Conservation (phyloP, 2,888 invertebrate genomes). For the Helleia helle region DNA sequence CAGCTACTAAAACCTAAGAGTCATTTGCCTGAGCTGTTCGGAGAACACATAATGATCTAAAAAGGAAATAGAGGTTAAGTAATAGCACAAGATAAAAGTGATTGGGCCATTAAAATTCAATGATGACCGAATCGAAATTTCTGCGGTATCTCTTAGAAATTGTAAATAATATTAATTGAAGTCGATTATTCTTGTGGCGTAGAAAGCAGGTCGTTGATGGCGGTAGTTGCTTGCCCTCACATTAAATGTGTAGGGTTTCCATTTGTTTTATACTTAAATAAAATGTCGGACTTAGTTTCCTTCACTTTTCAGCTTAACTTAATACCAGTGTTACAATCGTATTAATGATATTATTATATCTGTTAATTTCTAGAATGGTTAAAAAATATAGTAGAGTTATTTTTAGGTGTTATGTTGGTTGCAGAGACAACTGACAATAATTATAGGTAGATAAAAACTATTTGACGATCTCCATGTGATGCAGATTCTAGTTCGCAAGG, state of each 20-base stretch:
- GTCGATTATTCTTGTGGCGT: constrained; percentile 49
- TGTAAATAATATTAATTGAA: constrained; percentile 45
- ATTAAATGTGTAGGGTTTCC: constrained; percentile 32
- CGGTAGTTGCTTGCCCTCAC: constrained; percentile 44
- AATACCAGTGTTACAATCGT: too few relatives aligned
- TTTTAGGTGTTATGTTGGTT: too few relatives aligned
- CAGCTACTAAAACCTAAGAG: not conserved
- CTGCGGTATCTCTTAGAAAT: constrained; percentile 18
- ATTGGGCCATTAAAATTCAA: constrained; percentile 4
- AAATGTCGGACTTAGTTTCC: too few relatives aligned
- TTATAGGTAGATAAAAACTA: too few relatives aligned
- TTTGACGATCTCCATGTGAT: too few relatives aligned
- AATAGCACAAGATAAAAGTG: constrained; percentile 5
- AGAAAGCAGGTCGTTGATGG: constrained; percentile 47
- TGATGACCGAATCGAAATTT: constrained; percentile 13
- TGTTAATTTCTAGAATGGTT: too few relatives aligned
- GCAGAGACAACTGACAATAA: too few relatives aligned
- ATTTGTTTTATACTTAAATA: constrained; percentile 23
- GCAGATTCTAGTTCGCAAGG: too few relatives aligned
- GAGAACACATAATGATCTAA: not conserved
- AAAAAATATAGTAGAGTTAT: too few relatives aligned
- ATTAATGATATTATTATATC: too few relatives aligned
- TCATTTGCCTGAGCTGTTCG: not conserved
- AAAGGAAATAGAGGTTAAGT: constrained; percentile 1
- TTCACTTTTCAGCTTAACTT: too few relatives aligned